Percentiles rank a stretch among this genome's conserved stretches.
phyloP scores from a whole-genome alignment of 2,888 invertebrate genomes.

The Entomobrya multifasciata region DNA sequence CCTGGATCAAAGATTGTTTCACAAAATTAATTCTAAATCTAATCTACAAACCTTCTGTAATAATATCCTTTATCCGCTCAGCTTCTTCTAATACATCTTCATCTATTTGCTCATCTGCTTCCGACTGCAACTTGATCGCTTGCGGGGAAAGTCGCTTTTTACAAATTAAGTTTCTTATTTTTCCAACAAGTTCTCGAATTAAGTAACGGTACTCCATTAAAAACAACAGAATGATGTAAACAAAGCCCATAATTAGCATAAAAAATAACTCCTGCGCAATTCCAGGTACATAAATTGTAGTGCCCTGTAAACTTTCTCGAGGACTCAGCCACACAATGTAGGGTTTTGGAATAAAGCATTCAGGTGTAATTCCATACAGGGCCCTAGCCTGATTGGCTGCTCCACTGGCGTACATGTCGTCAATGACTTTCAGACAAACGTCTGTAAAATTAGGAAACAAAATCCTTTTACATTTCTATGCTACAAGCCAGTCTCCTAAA shows the following conservation, averaged over 20 bases:
- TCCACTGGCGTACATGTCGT: not conserved
- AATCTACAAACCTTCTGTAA: not conserved
- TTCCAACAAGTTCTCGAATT: not conserved
- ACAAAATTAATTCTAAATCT: not conserved
- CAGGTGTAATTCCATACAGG: not conserved
- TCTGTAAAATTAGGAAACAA: no score
- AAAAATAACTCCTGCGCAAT: slow-evolving; percentile 28
- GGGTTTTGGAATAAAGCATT: not conserved
- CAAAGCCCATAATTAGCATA: not conserved
- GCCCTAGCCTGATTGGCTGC: not conserved
- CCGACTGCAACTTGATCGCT: no score
- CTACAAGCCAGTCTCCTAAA: not conserved
- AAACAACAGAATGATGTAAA: not conserved
- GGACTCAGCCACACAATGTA: not conserved
- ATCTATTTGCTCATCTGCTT: no score
- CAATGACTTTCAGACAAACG: no score
- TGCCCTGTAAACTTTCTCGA: not conserved
- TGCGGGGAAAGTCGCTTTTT: not conserved
- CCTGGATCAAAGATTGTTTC: no score
- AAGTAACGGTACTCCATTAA: slow-evolving; percentile 14
- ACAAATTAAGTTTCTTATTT: not conserved
- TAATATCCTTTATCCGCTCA: not conserved
- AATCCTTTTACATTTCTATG: not conserved
- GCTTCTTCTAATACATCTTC: slow-evolving; percentile 17
- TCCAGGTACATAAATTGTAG: not conserved